A percentile compares a stretch with the other conserved stretches of the same genome.
Evolutionary conservation across 1,140 invertebrate species (phyloP).

Genomic region (Drosophila tani): DNA sequence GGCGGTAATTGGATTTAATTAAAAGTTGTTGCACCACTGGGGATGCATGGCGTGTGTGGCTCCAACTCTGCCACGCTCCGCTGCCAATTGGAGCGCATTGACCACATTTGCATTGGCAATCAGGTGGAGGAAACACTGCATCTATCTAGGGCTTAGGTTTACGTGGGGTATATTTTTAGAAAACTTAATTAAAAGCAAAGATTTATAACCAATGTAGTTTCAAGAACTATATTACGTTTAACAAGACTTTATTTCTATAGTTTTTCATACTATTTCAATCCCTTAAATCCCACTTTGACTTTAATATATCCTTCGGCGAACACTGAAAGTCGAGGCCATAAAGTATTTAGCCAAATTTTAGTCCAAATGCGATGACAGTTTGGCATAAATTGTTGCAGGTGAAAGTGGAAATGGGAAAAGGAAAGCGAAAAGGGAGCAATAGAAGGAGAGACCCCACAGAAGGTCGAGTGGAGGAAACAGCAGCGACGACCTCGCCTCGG

Average conservation of each 20-base stretch:
- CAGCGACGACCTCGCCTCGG: constrained; percentile 51
- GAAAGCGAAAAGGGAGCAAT: constrained; percentile 2
- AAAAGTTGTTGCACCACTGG: constrained; percentile 80
- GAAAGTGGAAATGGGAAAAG: constrained; percentile 27
- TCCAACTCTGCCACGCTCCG: constrained; percentile 61
- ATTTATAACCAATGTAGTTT: too few species aligned
- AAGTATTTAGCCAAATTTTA: constrained; percentile 14
- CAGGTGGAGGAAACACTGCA: not conserved
- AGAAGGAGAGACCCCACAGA: constrained; percentile 17
- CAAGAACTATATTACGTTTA: too few species aligned
- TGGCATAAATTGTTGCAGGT: constrained; percentile 43
- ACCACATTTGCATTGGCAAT: constrained; percentile 70
- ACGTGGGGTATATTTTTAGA: not conserved
- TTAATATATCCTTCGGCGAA: constrained; percentile 17
- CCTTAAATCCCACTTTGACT: not conserved
- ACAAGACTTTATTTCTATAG: too few species aligned
- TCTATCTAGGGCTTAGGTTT: not conserved
- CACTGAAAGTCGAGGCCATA: not conserved
- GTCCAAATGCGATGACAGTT: constrained; percentile 40
- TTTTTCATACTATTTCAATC: too few species aligned
- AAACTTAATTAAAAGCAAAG: too few species aligned
- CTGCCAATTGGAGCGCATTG: constrained; percentile 68
- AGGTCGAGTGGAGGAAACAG: constrained; percentile 39
- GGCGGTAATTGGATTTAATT: constrained; percentile 74
- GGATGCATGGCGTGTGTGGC: constrained; percentile 69